phyloP scores from a whole-genome alignment of 2,888 invertebrate species.

The Coleophora flavipennella region DNA sequence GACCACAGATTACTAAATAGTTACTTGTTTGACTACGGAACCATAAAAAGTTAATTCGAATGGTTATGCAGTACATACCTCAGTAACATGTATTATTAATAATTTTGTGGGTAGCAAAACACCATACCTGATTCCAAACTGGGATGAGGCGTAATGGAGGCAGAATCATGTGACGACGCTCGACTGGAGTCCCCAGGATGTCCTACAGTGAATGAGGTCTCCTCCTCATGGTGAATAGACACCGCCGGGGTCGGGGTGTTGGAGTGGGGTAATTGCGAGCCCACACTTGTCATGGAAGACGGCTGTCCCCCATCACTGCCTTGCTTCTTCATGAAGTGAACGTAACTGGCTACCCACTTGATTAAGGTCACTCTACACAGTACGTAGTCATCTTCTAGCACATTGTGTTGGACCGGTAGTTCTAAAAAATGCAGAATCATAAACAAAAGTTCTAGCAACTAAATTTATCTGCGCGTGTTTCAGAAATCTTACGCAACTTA shows the following conservation, averaged over 20 bases:
- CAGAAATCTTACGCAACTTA: constrained; percentile 42
- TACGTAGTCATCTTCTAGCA: constrained; percentile 77
- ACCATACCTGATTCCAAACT: constrained; percentile 75
- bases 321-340: constrained; percentile 80
- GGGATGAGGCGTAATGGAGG: constrained; percentile 69
- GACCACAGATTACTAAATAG: too few relatives aligned
- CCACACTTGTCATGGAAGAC: constrained; percentile 59
- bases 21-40: too few relatives aligned
- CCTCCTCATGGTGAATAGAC: constrained; percentile 59
- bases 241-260: constrained; percentile 52
- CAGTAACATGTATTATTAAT: too few relatives aligned
- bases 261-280: constrained; percentile 53
- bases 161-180: constrained; percentile 65
- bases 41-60: too few relatives aligned
- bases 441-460: too few relatives aligned
- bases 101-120: background rate
- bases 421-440: constrained; percentile 51
- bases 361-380: constrained; percentile 88
- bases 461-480: background rate
- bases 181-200: constrained; percentile 65
- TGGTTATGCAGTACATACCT: too few relatives aligned
- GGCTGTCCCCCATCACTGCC: constrained; percentile 63
- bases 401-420: constrained; percentile 82
- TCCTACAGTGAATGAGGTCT: constrained; percentile 60
- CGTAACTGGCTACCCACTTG: constrained; percentile 90